These are phyloP conservation scores for Trochalopteron elliotii DNA, from an alignment of 2,113 vertebrate species.

Conservation along the genomic window DNA sequence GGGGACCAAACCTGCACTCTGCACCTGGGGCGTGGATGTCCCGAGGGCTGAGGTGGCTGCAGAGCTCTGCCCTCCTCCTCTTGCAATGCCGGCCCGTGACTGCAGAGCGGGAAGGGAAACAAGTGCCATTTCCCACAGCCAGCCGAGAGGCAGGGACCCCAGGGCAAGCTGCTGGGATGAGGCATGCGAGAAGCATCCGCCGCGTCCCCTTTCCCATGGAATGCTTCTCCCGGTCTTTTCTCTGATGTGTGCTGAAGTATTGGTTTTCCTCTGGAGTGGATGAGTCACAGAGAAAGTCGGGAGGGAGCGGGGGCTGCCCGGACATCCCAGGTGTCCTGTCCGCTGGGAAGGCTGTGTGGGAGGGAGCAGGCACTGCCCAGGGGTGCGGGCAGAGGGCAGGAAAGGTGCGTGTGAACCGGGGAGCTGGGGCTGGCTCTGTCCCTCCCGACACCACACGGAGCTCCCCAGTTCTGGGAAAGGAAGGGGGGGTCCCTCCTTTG, in stretches of 20 bases:
- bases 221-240: neutral
- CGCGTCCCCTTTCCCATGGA: slow-evolving; percentile 39
- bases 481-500: neutral
- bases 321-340: neutral
- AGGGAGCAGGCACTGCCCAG: neutral
- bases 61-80: neutral
- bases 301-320: neutral
- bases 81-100: accelerated
- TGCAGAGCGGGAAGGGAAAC: neutral
- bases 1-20: neutral
- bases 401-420: accelerated
- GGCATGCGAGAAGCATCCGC: slow-evolving; percentile 26
- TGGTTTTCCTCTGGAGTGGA: slow-evolving; percentile 21
- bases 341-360: neutral
- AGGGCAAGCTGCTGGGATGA: neutral
- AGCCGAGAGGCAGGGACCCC: neutral
- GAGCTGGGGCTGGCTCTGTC: neutral
- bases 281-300: slow-evolving; percentile 10
- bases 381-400: neutral
- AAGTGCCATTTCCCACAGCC: slow-evolving; percentile 45
- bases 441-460: accelerated
- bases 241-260: neutral
- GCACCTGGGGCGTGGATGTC: accelerated
- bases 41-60: neutral
- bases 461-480: neutral